Base-by-base conservation (phyloP, 2,888 invertebrate genomes). In the Drosophila mimetica region DNA sequence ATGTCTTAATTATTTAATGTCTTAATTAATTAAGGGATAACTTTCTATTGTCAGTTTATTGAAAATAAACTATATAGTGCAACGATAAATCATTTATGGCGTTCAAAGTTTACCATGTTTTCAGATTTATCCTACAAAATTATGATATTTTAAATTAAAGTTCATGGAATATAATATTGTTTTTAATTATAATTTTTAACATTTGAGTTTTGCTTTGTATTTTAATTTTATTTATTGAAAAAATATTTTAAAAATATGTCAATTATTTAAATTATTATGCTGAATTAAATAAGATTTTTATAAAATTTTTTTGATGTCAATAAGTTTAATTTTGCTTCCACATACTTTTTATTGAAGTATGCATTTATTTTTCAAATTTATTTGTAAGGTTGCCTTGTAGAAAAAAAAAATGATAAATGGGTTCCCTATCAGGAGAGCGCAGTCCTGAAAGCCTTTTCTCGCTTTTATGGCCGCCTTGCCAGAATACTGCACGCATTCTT, bases 381-480 rank as follows among this genome's bases (percentile, higher is more conserved):
- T 18, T 36, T 57, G 25, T 3, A 5, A 8, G 9, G 22, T 36
- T 18, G 25, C 57, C n/a, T 25, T 44, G 2, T 28, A 55, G 28
- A 18, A 42, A 20, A 20, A 14, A 20, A 44, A 28, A 9, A 44
- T 60, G 63, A 60, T 28, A 34, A 36, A 63, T 60, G 64, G 22
- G 14, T 28, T 20, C 28, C 34, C 36, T 63, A 60, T 60, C 63
- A 18, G 58, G 30, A 16, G n/a, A 58, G 30, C 41, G 34, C 36
- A 60, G n/a, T 34, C 41, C 32, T 60, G 42, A 42, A 67, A 53
- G 54, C 30, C 34, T 52, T 52, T 22, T 34, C 14, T 18, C 25
- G 16, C 22, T 22, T 73, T 79, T 82, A 75, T 71, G 79, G 69
- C 53, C 48, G 60, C 32, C 30, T n/a, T 77, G 55, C 61, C 46